Base-by-base conservation (phyloP, 1,140 invertebrate species). In the Drosophila sproati region DNA sequence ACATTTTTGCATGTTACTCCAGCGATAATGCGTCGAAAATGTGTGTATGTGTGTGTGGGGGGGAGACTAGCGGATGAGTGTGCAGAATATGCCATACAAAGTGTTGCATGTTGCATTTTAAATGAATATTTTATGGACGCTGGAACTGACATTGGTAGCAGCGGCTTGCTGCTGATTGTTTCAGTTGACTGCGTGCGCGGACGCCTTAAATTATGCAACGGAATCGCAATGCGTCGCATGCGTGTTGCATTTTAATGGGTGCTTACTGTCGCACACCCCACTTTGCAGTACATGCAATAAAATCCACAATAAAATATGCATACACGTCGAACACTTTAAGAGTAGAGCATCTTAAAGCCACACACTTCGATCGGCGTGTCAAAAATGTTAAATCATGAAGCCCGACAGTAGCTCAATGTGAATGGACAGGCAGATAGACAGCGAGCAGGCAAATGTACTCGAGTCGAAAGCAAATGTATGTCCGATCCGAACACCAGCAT, bases 91-190 rank as follows among this genome's bases (percentile, higher is more conserved):
- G 80, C 89, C 85, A 88, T 85, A 63, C 64, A 85, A 81, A 88
- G 85, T 88, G 86, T 89, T 88, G 85, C 85, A 82, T 88, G 85
- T 73, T 89, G 85, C 85, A 88, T 88, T 89, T 88, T 76, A 88
- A 88, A 88, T 88, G 74, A 88, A 88, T 88, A 88, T 88, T 88
- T 88, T 88, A 85, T 88, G 77, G 74, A 37, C 48, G 57, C 57
- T 69, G 72, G 37, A 74, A 62, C 66, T 66, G 56, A 43, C 54
- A 45, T 37, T 57, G 52, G 50, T 39, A 72, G 47, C 48, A 52
- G 52, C 72, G 56, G 71, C 76, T 73, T 78, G 69, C 43, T 43
- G 51, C 70, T 73, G 70, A 73, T 77, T 73, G 73, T 71, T 78
- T 70, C 78, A 68, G 48, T 75, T 75, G 63, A 63, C 68, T 79